Evolutionary conservation across 2,797 vertebrate species (phyloP).

Genomic region (Sebastolobus alascanus): DNA sequence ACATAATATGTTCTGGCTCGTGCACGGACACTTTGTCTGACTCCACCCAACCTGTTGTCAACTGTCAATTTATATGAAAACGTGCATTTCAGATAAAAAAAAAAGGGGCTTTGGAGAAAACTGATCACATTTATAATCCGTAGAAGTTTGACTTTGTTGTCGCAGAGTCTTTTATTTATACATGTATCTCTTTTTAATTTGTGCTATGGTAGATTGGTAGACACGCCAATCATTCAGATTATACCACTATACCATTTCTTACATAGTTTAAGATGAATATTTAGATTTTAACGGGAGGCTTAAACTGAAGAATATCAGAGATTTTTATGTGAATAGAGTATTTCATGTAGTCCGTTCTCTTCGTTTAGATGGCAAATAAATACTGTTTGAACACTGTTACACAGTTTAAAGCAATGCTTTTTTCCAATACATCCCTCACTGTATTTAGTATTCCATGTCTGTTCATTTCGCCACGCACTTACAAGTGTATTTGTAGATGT

Average conservation of each 20-base stretch:
- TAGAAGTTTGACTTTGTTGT: slow-evolving; percentile 37
- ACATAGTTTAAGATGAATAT: slow-evolving; percentile 43
- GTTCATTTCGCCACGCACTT: slow-evolving; percentile 70
- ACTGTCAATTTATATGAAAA: slow-evolving; percentile 51
- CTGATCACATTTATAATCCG: slow-evolving; percentile 17
- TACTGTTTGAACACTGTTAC: slow-evolving; percentile 73
- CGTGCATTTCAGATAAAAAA: slow-evolving; percentile 41
- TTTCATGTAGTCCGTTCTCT: slow-evolving; percentile 60
- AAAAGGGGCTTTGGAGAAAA: slow-evolving; percentile 34
- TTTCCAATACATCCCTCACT: slow-evolving; percentile 59
- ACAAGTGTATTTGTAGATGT: slow-evolving; percentile 77
- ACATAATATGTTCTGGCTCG: slow-evolving; percentile 25
- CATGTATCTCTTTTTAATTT: slow-evolving; percentile 43
- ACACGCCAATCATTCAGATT: slow-evolving; percentile 26
- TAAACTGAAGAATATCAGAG: slow-evolving; percentile 41
- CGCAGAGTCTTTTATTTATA: slow-evolving; percentile 33
- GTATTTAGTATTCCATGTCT: slow-evolving; percentile 73
- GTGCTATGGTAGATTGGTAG: slow-evolving; percentile 32
- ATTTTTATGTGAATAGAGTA: slow-evolving; percentile 62
- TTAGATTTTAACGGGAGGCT: slow-evolving; percentile 59
- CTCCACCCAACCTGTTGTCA: slow-evolving; percentile 41
- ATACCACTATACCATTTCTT: slow-evolving; percentile 40
- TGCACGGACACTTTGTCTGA: slow-evolving; percentile 41
- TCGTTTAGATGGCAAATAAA: slow-evolving; percentile 75
- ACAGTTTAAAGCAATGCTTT: slow-evolving; percentile 77